Evolutionary conservation across 1,140 invertebrate genomes (phyloP), one percentile per base, ranked within the genome.

Genomic region (Oncopeltus fasciatus): DNA sequence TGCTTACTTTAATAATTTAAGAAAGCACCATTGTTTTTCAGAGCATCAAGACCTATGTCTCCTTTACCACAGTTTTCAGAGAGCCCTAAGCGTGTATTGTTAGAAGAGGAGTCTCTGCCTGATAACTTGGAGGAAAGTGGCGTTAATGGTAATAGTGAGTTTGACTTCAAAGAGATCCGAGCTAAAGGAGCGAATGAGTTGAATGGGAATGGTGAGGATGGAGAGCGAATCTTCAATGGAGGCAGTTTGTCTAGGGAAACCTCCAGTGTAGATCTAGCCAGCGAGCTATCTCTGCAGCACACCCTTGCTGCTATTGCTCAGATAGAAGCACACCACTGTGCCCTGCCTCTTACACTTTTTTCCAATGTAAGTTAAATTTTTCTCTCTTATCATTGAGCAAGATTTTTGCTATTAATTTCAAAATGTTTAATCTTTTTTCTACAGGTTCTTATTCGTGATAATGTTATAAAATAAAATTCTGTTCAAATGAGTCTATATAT

Each of bases 341-440:
- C 92, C 16, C 83, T 95, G 67, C 95, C 95, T 2, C 75, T 97
- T 18, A 78, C 82, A 64, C 79, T 97, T 58, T 98, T 96, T 74
- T 86, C 85, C 28, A 88, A 93, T 76, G 84, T 85, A 74, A 69
- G 65, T 59, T 8, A n/a, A n/a, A n/a, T n/a, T n/a, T n/a, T n/a
- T n/a, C n/a, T n/a, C n/a, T n/a, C n/a, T n/a, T n/a, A n/a, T n/a
- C n/a, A n/a, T n/a, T n/a, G n/a, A n/a, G n/a, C n/a, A n/a, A n/a
- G n/a, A n/a, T n/a, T n/a, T n/a, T n/a, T n/a, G n/a, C n/a, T n/a
- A n/a, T n/a, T n/a, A n/a, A n/a, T n/a, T n/a, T n/a, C n/a, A n/a
- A n/a, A n/a, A n/a, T n/a, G n/a, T n/a, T n/a, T n/a, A n/a, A n/a
- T n/a, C n/a, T n/a, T n/a, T n/a, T n/a, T n/a, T n/a, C n/a, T n/a